Conservation (phyloP, 2,888 invertebrate genomes). For the Apamea anceps region DNA sequence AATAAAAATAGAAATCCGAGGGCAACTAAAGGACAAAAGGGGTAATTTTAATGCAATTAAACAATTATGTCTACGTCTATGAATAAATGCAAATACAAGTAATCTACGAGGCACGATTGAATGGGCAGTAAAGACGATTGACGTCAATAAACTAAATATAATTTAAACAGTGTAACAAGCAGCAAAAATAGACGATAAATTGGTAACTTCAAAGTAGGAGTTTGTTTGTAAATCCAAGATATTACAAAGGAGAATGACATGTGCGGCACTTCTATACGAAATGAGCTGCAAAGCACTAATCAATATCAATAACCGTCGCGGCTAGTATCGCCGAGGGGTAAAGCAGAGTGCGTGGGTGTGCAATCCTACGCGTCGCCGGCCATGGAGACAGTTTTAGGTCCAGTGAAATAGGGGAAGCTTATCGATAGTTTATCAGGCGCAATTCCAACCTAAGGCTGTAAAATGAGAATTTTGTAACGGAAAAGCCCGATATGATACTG, state of each 20-base stretch:
- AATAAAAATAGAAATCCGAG: background rate
- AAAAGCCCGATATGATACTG: background rate
- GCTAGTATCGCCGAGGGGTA: slow-evolving; percentile 35
- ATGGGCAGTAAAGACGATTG: slow-evolving; percentile 49
- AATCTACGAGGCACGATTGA: slow-evolving; percentile 54
- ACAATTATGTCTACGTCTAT: slow-evolving; percentile 40
- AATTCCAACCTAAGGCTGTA: slow-evolving; percentile 28
- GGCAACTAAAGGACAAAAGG: slow-evolving; percentile 11
- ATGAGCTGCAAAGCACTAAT: slow-evolving; percentile 37
- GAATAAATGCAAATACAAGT: slow-evolving; percentile 44
- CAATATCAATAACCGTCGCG: slow-evolving; percentile 32
- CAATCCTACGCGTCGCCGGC: slow-evolving; percentile 18
- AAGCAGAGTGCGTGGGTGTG: slow-evolving; percentile 35
- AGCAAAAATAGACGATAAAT: slow-evolving; percentile 16
- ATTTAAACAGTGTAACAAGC: slow-evolving; percentile 23
- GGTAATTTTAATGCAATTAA: slow-evolving; percentile 23
- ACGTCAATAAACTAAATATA: slow-evolving; percentile 57
- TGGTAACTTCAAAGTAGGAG: slow-evolving; percentile 35
- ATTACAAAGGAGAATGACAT: slow-evolving; percentile 35
- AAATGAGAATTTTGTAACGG: slow-evolving; percentile 15
- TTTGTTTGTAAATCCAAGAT: slow-evolving; percentile 29
- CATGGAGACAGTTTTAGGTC: slow-evolving; percentile 43
- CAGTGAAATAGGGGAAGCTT: slow-evolving; percentile 42
- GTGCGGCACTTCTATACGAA: slow-evolving; percentile 21
- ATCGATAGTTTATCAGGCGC: slow-evolving; percentile 24